A percentile compares a stretch with the other conserved stretches of the same genome.
These are phyloP conservation scores for Bemisia tabaci DNA, from an alignment of 1,140 invertebrate species.

Conservation along the genomic window DNA sequence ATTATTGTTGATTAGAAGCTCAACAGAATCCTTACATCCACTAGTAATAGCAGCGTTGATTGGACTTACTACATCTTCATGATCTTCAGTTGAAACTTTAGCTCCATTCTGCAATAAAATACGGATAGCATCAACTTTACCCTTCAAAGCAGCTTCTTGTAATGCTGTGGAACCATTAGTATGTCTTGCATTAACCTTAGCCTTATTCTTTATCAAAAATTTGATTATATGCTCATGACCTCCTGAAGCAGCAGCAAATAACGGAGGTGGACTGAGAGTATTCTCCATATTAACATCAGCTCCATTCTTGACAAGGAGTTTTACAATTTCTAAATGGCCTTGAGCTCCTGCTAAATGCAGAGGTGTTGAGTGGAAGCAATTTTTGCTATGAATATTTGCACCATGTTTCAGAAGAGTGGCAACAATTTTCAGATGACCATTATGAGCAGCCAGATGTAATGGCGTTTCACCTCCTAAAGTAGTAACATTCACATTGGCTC, in stretches of 20 bases:
- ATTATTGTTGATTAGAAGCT: not conserved
- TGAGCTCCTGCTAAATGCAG: constrained; percentile 26
- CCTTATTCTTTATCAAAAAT: constrained; percentile 6
- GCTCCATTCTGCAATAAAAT: constrained; percentile 68
- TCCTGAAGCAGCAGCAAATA: constrained; percentile 2
- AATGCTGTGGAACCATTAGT: constrained; percentile 6
- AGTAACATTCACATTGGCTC: constrained; percentile 37
- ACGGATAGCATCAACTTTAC: constrained; percentile 43
- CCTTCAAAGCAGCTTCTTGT: constrained; percentile 7
- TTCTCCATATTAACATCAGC: constrained; percentile 6
- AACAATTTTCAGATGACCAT: not conserved
- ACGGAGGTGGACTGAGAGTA: not conserved
- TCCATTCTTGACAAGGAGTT: constrained; percentile 8
- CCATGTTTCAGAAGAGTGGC: not conserved
- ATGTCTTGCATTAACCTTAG: constrained; percentile 3
- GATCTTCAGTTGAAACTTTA: constrained; percentile 57
- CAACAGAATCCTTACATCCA: not conserved
- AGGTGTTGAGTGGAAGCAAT: constrained; percentile 41
- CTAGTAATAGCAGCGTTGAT: not conserved
- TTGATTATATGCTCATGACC: constrained; percentile 5
- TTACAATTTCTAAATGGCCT: constrained; percentile 1
- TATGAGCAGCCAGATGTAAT: constrained; percentile 1
- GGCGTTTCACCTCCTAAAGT: not conserved
- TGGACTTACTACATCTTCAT: constrained; percentile 44
- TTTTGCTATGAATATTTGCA: constrained; percentile 32